Percentiles rank a stretch among this genome's conserved stretches.
Conservation (phyloP, 2,888 invertebrate species). For the Melangyna quadrimaculata region DNA sequence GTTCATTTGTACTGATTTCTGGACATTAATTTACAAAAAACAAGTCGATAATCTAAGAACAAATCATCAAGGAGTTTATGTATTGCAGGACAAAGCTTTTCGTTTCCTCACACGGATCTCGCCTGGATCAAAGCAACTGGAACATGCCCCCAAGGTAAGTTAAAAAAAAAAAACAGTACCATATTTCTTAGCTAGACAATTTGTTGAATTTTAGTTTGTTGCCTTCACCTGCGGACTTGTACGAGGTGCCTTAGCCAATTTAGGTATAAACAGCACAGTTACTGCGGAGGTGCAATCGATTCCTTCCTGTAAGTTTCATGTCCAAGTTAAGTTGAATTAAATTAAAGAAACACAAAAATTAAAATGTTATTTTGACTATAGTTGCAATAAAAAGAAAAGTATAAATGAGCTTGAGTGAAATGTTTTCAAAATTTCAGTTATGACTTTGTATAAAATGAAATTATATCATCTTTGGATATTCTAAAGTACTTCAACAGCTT, state of each 20-base stretch:
- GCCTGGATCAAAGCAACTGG: slow-evolving; percentile 93
- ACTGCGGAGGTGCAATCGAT: slow-evolving; percentile 96
- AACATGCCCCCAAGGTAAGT: slow-evolving; percentile 91
- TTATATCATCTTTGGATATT: slow-evolving; percentile 85
- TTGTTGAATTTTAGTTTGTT: slow-evolving; percentile 84
- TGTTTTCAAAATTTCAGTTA: neutral
- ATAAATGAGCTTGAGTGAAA: neutral
- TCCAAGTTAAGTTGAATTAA: slow-evolving; percentile 90
- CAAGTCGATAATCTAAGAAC: slow-evolving; percentile 98
- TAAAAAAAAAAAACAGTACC: neutral
- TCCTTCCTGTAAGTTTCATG: slow-evolving; percentile 96
- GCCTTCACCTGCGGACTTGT: slow-evolving; percentile 98
- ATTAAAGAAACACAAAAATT: slow-evolving; percentile 82
- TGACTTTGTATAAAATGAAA: slow-evolving; percentile 83
- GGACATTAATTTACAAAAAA: slow-evolving; percentile 98
- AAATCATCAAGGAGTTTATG: slow-evolving; percentile 99
- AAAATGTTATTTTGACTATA: neutral
- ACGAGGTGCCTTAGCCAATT: slow-evolving; percentile 95
- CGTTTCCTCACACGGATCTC: slow-evolving; percentile 94
- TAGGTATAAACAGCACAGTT: slow-evolving; percentile 96
- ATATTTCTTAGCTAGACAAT: neutral
- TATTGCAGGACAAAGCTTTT: slow-evolving; percentile 97
- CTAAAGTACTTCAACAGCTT: slow-evolving; percentile 82
- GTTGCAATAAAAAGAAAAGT: neutral
- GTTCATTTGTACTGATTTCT: slow-evolving; percentile 99